Conservation (phyloP, 2,888 invertebrate genomes). For the Drosophila mulleri region DNA sequence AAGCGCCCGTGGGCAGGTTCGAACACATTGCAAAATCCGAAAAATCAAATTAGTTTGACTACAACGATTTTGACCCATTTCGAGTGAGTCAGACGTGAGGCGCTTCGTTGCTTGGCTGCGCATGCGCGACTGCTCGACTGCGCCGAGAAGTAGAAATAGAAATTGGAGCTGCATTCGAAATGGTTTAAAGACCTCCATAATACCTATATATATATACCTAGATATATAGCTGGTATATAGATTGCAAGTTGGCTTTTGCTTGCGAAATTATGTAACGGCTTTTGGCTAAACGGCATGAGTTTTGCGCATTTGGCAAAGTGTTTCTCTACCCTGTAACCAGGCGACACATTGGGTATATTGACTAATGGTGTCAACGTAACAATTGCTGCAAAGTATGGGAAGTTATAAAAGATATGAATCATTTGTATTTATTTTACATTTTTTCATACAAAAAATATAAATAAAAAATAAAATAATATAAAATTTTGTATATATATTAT, state of each 20-base stretch:
- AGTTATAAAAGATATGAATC: no score
- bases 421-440: no score
- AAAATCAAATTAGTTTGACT: slow-evolving; percentile 59
- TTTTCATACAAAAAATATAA: no score
- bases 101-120: slow-evolving; percentile 53
- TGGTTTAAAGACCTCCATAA: slow-evolving; percentile 46
- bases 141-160: slow-evolving; percentile 50
- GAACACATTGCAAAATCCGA: slow-evolving; percentile 55
- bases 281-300: slow-evolving; percentile 71
- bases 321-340: slow-evolving; percentile 20
- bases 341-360: neutral
- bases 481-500: no score
- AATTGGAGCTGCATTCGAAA: slow-evolving; percentile 60
- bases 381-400: no score
- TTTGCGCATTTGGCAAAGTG: slow-evolving; percentile 57
- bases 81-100: slow-evolving; percentile 43
- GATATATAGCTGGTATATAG: slow-evolving; percentile 9
- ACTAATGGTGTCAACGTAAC: neutral
- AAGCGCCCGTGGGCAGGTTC: slow-evolving; percentile 28
- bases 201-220: slow-evolving; percentile 3
- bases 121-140: slow-evolving; percentile 59
- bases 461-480: no score
- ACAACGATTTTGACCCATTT: slow-evolving; percentile 68
- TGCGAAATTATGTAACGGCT: slow-evolving; percentile 69
- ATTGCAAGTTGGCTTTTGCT: slow-evolving; percentile 26